These are phyloP conservation scores for Dromococcyx pavoninus DNA, from an alignment of 2,797 vertebrate species.

Conservation along the genomic window DNA sequence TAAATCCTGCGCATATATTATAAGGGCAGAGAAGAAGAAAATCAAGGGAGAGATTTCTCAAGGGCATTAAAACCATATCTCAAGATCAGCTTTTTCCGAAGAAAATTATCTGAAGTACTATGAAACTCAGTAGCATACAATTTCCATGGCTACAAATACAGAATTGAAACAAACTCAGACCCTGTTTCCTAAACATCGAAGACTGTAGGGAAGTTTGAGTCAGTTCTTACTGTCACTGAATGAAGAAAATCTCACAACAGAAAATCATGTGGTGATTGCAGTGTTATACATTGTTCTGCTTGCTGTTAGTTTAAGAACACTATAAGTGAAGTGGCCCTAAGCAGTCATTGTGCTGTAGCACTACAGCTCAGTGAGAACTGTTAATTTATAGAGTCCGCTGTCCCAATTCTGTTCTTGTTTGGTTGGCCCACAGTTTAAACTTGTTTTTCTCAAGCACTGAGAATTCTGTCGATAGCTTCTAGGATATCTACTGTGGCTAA, in stretches of 20 bases:
- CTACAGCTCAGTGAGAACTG: not conserved
- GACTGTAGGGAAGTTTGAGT: not conserved
- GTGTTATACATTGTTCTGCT: not conserved
- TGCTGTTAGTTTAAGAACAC: not conserved
- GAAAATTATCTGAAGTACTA: not conserved
- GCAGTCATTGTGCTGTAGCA: not conserved
- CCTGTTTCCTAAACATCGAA: not conserved
- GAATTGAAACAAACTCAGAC: not conserved
- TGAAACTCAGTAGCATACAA: accelerated
- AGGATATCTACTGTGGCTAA: not conserved
- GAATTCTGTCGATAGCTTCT: not conserved
- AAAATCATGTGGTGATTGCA: not conserved
- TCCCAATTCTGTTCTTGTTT: not conserved
- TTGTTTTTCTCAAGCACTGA: not conserved
- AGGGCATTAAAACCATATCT: not conserved
- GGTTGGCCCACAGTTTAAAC: not conserved
- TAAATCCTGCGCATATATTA: not conserved
- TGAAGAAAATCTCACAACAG: not conserved
- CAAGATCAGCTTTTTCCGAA: not conserved
- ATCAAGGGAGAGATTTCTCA: not conserved
- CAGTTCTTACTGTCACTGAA: not conserved
- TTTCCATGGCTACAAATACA: not conserved
- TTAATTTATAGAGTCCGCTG: not conserved
- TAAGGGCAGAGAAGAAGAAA: not conserved
- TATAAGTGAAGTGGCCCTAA: not conserved